These are phyloP conservation scores for Habrosyne pyritoides DNA, from an alignment of 2,888 invertebrate species.

Conservation along the genomic window DNA sequence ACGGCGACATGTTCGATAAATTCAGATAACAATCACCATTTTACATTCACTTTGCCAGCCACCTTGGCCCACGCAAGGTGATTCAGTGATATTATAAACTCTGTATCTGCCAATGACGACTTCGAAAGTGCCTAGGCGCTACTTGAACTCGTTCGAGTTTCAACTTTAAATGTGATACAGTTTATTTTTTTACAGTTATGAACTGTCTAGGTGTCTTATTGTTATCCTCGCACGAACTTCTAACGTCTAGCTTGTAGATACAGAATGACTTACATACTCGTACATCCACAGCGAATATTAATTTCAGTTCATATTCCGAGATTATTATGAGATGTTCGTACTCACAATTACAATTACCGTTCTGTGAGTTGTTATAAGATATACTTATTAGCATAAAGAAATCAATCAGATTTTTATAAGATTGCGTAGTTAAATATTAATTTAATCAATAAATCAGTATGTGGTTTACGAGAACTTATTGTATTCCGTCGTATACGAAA, in stretches of 20 bases:
- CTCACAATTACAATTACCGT: no score
- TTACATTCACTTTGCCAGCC: slow-evolving; percentile 74
- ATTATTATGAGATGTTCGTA: no score
- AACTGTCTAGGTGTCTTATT: not conserved
- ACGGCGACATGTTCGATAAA: slow-evolving; percentile 42
- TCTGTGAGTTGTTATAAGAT: no score
- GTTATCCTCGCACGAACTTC: not conserved
- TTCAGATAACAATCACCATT: slow-evolving; percentile 61
- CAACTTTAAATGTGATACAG: slow-evolving; percentile 21
- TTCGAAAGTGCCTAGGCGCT: slow-evolving; percentile 70
- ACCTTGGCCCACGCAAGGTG: slow-evolving; percentile 81
- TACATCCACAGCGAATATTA: not conserved
- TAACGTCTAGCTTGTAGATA: not conserved
- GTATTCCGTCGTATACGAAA: no score
- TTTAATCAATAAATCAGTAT: no score
- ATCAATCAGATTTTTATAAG: no score
- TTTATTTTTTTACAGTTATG: not conserved
- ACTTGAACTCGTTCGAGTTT: slow-evolving; percentile 57
- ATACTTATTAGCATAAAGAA: no score
- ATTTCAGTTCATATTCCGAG: no score
- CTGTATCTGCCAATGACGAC: slow-evolving; percentile 70
- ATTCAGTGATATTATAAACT: slow-evolving; percentile 75
- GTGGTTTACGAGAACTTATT: no score
- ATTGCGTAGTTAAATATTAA: no score
- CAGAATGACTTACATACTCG: no score